These are phyloP conservation scores for Chelonia mydas DNA, from an alignment of 2,797 vertebrate genomes.

Conservation along the genomic window DNA sequence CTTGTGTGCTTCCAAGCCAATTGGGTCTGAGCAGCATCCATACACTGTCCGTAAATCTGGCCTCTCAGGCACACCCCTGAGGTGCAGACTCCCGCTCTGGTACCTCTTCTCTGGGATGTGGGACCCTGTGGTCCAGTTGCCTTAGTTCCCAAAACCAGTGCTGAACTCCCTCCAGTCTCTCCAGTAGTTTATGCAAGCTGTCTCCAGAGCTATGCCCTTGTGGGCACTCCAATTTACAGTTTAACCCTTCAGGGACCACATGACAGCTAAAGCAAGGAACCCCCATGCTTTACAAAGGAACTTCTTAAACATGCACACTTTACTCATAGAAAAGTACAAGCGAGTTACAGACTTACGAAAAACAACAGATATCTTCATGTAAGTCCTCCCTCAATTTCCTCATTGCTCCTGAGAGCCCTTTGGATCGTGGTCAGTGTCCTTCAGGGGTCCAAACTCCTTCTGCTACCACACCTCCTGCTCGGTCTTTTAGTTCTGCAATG, in stretches of 20 bases:
- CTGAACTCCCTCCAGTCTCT: slow-evolving; percentile 1
- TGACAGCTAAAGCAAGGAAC: slow-evolving; percentile 28
- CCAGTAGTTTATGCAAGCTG: background rate
- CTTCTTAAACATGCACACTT: background rate
- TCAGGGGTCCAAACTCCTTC: background rate
- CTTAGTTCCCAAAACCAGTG: background rate
- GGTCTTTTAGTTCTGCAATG: background rate
- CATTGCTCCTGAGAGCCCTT: background rate
- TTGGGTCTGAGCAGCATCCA: slow-evolving; percentile 19
- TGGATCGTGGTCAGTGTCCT: background rate
- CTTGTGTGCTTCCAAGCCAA: slow-evolving; percentile 35
- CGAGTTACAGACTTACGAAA: accelerated
- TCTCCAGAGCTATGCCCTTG: background rate
- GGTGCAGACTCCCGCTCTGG: background rate
- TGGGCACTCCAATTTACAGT: background rate
- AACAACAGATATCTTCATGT: background rate
- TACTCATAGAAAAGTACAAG: background rate
- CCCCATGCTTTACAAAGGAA: background rate
- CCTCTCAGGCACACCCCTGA: background rate
- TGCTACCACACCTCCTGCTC: background rate
- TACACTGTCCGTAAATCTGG: background rate
- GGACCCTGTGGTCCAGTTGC: background rate
- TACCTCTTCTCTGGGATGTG: background rate
- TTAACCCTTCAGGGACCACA: slow-evolving; percentile 3
- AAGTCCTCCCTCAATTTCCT: background rate